Percentiles rank a stretch among this genome's conserved stretches.
phyloP scores from a whole-genome alignment of 2,888 invertebrate genomes.

The Agelastica alni region DNA sequence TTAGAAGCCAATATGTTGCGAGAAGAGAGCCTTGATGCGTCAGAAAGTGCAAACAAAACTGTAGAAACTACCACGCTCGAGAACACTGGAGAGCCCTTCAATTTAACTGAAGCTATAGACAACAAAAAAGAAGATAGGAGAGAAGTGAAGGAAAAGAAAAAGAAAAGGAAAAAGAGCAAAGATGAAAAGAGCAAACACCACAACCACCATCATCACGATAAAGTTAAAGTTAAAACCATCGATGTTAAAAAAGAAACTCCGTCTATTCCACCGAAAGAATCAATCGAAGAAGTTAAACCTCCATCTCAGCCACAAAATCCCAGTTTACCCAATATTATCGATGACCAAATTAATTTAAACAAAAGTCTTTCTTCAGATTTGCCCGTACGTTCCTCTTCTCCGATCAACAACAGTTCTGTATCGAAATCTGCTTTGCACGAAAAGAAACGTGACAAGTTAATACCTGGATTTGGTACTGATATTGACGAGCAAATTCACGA shows the following conservation, averaged over 20 bases:
- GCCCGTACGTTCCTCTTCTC: constrained; percentile 47
- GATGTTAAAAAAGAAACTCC: constrained; percentile 46
- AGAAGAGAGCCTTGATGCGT: constrained; percentile 65
- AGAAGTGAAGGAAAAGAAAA: constrained; percentile 77
- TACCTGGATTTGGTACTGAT: constrained; percentile 69
- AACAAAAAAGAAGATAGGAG: constrained; percentile 58
- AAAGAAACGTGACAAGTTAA: constrained; percentile 66
- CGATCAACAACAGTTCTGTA: constrained; percentile 58
- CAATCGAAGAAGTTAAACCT: constrained; percentile 42
- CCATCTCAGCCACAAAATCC: constrained; percentile 57
- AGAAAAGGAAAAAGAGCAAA: constrained; percentile 82
- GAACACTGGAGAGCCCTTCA: constrained; percentile 38
- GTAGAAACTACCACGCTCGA: constrained; percentile 52
- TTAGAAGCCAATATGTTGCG: constrained; percentile 79
- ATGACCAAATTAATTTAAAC: constrained; percentile 63
- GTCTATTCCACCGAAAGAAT: constrained; percentile 37
- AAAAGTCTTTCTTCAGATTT: constrained; percentile 49
- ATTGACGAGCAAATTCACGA: constrained; percentile 75
- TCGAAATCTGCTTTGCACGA: constrained; percentile 59
- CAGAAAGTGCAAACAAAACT: constrained; percentile 47
- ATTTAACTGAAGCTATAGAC: constrained; percentile 32
- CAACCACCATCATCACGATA: constrained; percentile 64
- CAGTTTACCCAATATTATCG: constrained; percentile 68
- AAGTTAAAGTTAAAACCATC: constrained; percentile 51
- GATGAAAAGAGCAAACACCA: constrained; percentile 76